These are phyloP conservation scores for Metalampra italica DNA, from an alignment of 2,888 invertebrate genomes.

Conservation along the genomic window DNA sequence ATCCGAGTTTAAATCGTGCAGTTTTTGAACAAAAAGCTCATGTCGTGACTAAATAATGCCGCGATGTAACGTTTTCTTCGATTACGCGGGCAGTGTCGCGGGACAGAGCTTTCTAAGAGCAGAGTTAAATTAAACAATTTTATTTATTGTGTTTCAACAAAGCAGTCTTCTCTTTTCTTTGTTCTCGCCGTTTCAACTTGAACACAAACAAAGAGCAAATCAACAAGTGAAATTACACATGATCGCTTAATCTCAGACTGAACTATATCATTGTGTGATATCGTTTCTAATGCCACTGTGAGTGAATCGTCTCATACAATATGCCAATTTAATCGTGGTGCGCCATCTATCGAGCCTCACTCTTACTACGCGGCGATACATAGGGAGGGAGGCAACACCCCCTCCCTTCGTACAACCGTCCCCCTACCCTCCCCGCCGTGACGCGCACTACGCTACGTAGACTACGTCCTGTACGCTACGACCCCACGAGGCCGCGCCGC, in stretches of 20 bases:
- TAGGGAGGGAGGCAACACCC: constrained; percentile 6
- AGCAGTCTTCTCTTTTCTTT: background rate
- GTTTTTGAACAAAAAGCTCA: too few relatives aligned
- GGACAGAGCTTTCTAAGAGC: too few relatives aligned
- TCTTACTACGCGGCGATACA: constrained; percentile 20
- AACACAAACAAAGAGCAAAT: background rate
- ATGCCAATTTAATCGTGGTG: constrained; percentile 54
- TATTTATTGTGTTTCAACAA: background rate
- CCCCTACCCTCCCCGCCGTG: constrained; percentile 22
- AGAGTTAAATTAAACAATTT: background rate
- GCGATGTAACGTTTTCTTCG: too few relatives aligned
- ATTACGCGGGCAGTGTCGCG: too few relatives aligned
- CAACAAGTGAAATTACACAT: constrained; percentile 9
- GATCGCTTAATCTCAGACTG: constrained; percentile 2
- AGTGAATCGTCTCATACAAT: constrained; percentile 53
- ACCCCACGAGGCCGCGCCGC: constrained; percentile 52
- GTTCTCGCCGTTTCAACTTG: background rate
- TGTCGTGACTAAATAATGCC: too few relatives aligned
- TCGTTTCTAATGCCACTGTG: constrained; percentile 40
- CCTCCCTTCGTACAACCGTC: constrained; percentile 8
- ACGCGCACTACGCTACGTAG: constrained; percentile 12
- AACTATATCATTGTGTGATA: constrained; percentile 24
- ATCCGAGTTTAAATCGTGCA: too few relatives aligned
- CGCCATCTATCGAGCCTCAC: constrained; percentile 60
- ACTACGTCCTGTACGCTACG: background rate